Base-by-base conservation (phyloP, 2,113 vertebrate genomes). In the Alethe diademata region DNA sequence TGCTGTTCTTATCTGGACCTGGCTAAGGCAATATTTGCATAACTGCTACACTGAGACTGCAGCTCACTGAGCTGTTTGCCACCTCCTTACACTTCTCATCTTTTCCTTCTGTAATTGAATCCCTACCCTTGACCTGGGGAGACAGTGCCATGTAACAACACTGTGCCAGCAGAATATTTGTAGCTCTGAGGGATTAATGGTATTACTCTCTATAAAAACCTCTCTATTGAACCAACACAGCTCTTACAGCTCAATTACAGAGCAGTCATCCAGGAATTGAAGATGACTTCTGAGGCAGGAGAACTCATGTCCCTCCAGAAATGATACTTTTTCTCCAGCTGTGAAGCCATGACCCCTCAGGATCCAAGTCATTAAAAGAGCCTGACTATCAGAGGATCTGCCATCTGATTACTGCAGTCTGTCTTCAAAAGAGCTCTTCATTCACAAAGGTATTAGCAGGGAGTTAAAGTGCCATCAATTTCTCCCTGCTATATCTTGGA, bases 211-310 rank as follows among this genome's bases (percentile, higher is more conserved):
- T 64, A 64, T 56, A 84, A 96, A 93, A 91, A 83, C 0, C 3
- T 57, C 71, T 86, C 80, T 73, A 54, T 45, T 92, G 92, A 97
- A 90, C 85, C 79, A 94, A 88, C 51, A 78, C 7, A 48, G 79
- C 86, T 95, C 93, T 97, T 94, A 84, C 23, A 92, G 93, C 79
- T 94, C 91, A 90, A 96, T 96, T 97, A 96, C 60, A 72, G 91
- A 95, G 70, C 88, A 92, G 78, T 92, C 95, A 96, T 67, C 81
- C 86, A 94, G 85, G 75, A 94, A 95, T 2, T 94, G 83, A 58
- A 69, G 88, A 95, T 73, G 50, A 89, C 92, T 96, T 94, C 95
- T 93, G 91, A 95, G 76, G 61, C 82, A 93, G 69, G 47, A 92
- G 92, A 81, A 76, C 88, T 92, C 70, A 2, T 25, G 57, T 88